phyloP scores from a whole-genome alignment of 2,888 invertebrate species.

The Pammene fasciana region DNA sequence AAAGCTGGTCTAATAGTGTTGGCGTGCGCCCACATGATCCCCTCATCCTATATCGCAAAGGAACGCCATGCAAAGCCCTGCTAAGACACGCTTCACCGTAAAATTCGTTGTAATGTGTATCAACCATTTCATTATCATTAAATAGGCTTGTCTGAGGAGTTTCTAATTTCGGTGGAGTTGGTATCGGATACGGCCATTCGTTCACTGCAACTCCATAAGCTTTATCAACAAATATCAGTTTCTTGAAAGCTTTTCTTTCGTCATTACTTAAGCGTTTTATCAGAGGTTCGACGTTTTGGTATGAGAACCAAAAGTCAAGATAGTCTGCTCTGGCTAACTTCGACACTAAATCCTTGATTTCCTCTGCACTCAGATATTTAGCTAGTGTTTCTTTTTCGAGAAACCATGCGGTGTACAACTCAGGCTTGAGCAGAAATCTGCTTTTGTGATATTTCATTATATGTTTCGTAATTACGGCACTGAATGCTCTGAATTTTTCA shows the following conservation, averaged over 20 bases:
- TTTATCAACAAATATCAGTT: slow-evolving; percentile 60
- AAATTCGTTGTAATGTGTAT: background rate
- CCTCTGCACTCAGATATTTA: slow-evolving; percentile 52
- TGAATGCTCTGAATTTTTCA: slow-evolving; percentile 45
- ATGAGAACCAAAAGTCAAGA: slow-evolving; percentile 55
- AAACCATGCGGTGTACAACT: slow-evolving; percentile 57
- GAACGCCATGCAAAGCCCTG: background rate
- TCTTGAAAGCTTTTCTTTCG: slow-evolving; percentile 56
- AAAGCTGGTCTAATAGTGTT: slow-evolving; percentile 59
- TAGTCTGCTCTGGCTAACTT: slow-evolving; percentile 60
- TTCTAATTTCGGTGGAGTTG: slow-evolving; percentile 38
- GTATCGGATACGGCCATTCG: slow-evolving; percentile 55
- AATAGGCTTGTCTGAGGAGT: slow-evolving; percentile 41
- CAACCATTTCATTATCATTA: slow-evolving; percentile 31
- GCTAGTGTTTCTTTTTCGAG: slow-evolving; percentile 58
- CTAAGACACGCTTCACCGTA: background rate
- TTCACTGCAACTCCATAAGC: slow-evolving; percentile 49
- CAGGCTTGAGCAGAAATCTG: slow-evolving; percentile 57
- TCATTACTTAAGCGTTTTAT: slow-evolving; percentile 54
- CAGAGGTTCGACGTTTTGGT: slow-evolving; percentile 59
- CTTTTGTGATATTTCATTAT: slow-evolving; percentile 57
- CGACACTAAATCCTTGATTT: slow-evolving; percentile 57
- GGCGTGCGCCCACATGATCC: slow-evolving; percentile 14
- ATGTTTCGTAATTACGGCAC: slow-evolving; percentile 52
- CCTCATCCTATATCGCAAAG: background rate